A percentile compares a stretch with the other conserved stretches of the same genome.
Conservation (phyloP, 2,797 vertebrate genomes). For the Cichlasoma orientale region DNA sequence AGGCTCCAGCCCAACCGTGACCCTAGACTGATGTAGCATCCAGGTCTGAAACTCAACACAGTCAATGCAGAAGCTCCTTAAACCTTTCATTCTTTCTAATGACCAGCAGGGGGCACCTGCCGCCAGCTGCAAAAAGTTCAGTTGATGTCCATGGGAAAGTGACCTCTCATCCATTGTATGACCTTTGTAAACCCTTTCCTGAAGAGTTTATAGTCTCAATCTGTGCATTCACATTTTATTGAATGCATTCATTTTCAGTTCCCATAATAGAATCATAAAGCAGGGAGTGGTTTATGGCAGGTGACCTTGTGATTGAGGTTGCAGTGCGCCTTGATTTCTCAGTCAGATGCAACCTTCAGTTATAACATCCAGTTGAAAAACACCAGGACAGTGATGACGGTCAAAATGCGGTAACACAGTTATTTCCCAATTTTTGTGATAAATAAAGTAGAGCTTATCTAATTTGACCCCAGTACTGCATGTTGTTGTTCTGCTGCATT, state of each 20-base stretch:
- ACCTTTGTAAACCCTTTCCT: not conserved
- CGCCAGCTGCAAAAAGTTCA: not conserved
- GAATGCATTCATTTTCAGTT: not conserved
- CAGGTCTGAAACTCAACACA: not conserved
- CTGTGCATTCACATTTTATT: not conserved
- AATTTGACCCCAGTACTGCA: not conserved
- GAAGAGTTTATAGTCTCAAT: not conserved
- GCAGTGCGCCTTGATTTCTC: not conserved
- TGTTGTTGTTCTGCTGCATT: not conserved
- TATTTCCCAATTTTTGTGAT: not conserved
- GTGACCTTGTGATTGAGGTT: not conserved
- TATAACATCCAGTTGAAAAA: not conserved
- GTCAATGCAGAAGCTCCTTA: not conserved
- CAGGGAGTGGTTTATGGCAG: not conserved
- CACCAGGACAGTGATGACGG: fast-evolving
- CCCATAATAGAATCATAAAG: too few relatives aligned
- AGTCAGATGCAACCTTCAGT: not conserved
- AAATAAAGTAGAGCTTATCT: fast-evolving
- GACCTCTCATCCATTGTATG: fast-evolving
- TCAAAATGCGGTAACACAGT: not conserved
- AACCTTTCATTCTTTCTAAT: not conserved
- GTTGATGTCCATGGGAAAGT: not conserved
- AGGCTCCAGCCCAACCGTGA: too few relatives aligned
- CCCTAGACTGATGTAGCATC: not conserved
- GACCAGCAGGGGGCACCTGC: not conserved